These are phyloP conservation scores for Cebus imitator DNA, from an alignment of 2,113 vertebrate species.

Conservation along the genomic window DNA sequence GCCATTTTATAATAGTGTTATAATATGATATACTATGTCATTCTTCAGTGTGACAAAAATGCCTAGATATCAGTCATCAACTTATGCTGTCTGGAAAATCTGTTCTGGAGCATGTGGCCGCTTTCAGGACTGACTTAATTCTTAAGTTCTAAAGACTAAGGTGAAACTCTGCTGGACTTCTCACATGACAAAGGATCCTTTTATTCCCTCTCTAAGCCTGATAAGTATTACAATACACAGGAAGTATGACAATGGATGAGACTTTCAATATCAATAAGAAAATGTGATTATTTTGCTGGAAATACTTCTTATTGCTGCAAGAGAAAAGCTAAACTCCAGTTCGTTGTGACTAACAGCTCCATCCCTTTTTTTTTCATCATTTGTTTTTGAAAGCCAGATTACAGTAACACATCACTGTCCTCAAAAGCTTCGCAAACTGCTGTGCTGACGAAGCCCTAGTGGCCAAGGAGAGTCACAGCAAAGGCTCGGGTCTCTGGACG, in stretches of 20 bases:
- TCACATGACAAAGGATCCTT: background rate
- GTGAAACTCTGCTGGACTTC: background rate
- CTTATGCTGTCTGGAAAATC: background rate
- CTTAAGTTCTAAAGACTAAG: background rate
- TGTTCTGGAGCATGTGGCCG: background rate
- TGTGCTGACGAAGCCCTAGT: background rate
- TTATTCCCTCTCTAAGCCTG: background rate
- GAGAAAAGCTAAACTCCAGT: background rate
- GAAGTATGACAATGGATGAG: background rate
- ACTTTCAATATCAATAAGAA: background rate
- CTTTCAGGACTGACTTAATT: background rate
- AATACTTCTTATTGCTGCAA: background rate
- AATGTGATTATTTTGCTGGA: background rate
- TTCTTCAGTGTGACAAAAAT: background rate
- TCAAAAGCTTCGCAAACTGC: background rate
- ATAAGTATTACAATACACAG: background rate
- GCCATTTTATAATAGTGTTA: background rate
- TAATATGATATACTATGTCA: slow-evolving; percentile 33
- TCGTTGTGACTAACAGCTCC: background rate
- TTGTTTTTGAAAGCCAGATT: background rate
- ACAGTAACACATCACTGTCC: background rate
- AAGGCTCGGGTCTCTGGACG: background rate
- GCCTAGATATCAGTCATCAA: background rate
- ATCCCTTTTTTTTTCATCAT: background rate
- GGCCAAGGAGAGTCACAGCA: background rate